Percentiles rank a stretch among this genome's conserved stretches.
These are phyloP conservation scores for Ophioderma brevispina DNA, from an alignment of 35 echinoderm and acorn worm species.

Conservation along the genomic window DNA sequence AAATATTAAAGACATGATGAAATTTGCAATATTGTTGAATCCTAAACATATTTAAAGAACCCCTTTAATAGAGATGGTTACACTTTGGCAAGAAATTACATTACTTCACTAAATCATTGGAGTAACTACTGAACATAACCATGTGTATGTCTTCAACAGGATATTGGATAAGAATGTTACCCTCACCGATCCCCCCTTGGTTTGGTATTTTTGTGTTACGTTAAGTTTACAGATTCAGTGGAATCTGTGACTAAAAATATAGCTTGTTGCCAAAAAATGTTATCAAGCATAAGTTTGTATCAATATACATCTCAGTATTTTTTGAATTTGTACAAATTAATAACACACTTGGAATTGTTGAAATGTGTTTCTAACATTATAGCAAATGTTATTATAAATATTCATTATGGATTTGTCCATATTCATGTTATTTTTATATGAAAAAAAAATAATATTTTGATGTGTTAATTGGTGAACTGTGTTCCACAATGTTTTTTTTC, in stretches of 20 bases:
- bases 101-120: neutral
- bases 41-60: no score
- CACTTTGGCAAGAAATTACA: neutral
- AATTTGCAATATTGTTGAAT: no score
- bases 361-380: neutral
- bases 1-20: no score
- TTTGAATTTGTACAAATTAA: conserved; percentile 3
- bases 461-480: neutral
- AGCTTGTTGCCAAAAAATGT: neutral
- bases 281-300: conserved; percentile 7
- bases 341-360: neutral
- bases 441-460: neutral
- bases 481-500: no score
- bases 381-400: neutral
- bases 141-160: neutral
- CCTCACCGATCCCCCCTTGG: no score
- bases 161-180: neutral
- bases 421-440: neutral
- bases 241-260: neutral
- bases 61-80: neutral
- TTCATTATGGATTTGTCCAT: neutral
- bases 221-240: neutral
- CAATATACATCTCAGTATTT: neutral
- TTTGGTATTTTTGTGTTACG: neutral
- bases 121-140: neutral